phyloP scores from a whole-genome alignment of 2,797 vertebrate genomes.

The Xenentodon cancila region DNA sequence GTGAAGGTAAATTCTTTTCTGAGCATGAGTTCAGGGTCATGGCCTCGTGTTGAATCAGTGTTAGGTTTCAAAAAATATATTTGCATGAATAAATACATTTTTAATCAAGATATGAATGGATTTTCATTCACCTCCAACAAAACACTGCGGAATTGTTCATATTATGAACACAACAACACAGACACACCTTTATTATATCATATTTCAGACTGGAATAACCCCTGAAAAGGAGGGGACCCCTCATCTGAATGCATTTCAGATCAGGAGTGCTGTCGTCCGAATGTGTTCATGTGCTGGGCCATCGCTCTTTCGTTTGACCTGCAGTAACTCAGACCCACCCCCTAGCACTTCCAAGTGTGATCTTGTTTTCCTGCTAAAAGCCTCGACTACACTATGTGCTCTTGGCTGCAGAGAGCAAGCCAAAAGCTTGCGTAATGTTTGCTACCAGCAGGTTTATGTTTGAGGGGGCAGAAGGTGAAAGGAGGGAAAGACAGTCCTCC shows the following conservation, averaged over 20 bases:
- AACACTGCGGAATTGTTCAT: neutral
- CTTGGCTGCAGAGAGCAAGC: constrained; percentile 31
- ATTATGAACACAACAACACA: too few species aligned
- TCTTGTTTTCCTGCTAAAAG: constrained; percentile 78
- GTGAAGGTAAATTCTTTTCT: too few species aligned
- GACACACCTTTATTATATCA: constrained; percentile 41
- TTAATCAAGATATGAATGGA: too few species aligned
- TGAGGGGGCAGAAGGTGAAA: constrained; percentile 64
- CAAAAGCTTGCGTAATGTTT: constrained; percentile 79
- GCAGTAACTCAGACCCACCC: constrained; percentile 60
- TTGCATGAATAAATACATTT: too few species aligned
- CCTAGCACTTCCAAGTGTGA: constrained; percentile 35
- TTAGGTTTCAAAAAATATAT: too few species aligned
- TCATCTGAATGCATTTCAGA: constrained; percentile 26
- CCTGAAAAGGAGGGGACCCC: neutral
- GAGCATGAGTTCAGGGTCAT: too few species aligned
- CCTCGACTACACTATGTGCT: constrained; percentile 75
- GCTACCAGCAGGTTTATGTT: constrained; percentile 63
- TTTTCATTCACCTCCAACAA: neutral
- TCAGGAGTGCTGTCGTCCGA: constrained; percentile 29
- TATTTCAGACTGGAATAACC: constrained; percentile 31
- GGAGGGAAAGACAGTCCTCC: constrained; percentile 43
- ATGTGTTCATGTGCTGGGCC: constrained; percentile 50
- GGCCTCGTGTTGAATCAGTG: too few species aligned
- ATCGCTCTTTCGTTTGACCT: constrained; percentile 60